Evolutionary conservation across 92 coral and sea anemone genomes (phyloP), one percentile per base, ranked within the genome.

Genomic region (Parazoanthus swiftii): DNA sequence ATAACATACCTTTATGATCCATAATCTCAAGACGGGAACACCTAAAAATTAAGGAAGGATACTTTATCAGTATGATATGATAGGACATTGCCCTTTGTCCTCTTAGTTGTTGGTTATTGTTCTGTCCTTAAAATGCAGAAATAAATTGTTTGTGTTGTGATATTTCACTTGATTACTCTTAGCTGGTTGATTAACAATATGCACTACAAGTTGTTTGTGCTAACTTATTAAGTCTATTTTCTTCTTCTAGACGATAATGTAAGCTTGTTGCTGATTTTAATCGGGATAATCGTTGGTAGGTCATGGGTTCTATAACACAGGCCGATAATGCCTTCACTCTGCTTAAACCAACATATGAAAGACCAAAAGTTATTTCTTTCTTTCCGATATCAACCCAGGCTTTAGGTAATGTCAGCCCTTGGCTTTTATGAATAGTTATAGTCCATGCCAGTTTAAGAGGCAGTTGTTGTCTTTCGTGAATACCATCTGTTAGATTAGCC

Each of bases 91-190:
- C 85, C 85, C 58, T 81, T 81, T 81, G 85, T 81, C 68, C 7
- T 81, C 85, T 81, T 81, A 81, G 85, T 81, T 81, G 74, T 81
- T 81, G 74, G 85, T 81, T 81, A 81, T 81, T 81, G 74, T 81
- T 81, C 73, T 81, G 85, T 81, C 85, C 85, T 58, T 81, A 81
- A 81, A 81, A 81, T 81, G 85, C 85, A 81, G 85, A 81, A 58
- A 58, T 81, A 58, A 58, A 63, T 81, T 59, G 85, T 81, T 81
- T 81, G 74, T 63, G 75, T 81, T 81, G 51, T 81, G 85, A 65
- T 81, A 81, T 81, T 81, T 81, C 85, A 81, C 85, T 81, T 81
- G 85, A 81, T 81, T 10, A 81, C 85, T 81, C 85, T 33, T 81
- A 81, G 85, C 85, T 81, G 74, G 14, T 81, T 81, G 85, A 81